phyloP scores from a whole-genome alignment of 2,113 vertebrate species.

The Amblyopsis rosae region DNA sequence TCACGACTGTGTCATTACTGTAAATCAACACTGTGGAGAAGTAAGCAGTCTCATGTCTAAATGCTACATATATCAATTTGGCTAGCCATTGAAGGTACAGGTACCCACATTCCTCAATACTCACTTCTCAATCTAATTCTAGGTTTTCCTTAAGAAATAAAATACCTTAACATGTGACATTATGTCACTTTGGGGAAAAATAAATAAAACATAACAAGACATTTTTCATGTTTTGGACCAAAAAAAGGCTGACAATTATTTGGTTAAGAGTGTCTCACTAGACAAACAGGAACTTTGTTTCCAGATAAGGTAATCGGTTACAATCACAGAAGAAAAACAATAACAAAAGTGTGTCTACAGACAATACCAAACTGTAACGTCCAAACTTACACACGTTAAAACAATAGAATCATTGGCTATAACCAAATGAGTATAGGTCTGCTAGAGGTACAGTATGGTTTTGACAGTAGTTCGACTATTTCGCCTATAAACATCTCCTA shows the following conservation, averaged over 20 bases:
- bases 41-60: constrained; percentile 51
- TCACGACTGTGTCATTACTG: constrained; percentile 6
- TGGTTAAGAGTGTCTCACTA: constrained; percentile 42
- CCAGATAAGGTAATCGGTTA: constrained; percentile 9
- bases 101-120: too few species aligned
- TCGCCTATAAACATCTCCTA: constrained; percentile 14
- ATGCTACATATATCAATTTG: constrained; percentile 59
- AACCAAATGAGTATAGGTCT: constrained; percentile 25
- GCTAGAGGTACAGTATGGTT: constrained; percentile 23
- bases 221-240: background rate
- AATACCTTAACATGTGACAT: constrained; percentile 7
- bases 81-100: constrained; percentile 11
- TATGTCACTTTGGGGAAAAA: constrained; percentile 23
- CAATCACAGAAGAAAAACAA: constrained; percentile 34
- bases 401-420: constrained; percentile 25
- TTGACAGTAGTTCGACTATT: constrained; percentile 40
- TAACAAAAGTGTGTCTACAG: constrained; percentile 23
- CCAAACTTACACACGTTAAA: constrained; percentile 22
- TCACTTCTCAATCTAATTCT: background rate
- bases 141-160: constrained; percentile 9
- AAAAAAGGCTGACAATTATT: constrained; percentile 13
- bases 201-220: background rate
- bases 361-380: constrained; percentile 18
- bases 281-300: constrained; percentile 19
- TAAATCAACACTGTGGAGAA: constrained; percentile 31